phyloP scores from a whole-genome alignment of 2,113 vertebrate genomes.

The Leucosticte australis region DNA sequence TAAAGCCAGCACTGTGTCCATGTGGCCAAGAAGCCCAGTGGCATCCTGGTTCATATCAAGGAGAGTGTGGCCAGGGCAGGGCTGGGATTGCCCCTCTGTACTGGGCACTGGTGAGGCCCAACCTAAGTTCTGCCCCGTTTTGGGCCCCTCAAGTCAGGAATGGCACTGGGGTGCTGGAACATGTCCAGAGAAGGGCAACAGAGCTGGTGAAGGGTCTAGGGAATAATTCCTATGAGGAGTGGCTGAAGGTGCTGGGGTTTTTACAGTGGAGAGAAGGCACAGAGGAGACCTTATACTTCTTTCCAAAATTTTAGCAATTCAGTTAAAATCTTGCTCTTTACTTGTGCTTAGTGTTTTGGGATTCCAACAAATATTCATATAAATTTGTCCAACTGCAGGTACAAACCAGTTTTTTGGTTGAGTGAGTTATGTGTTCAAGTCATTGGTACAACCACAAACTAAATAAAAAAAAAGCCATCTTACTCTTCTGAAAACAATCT shows the following conservation, averaged over 20 bases:
- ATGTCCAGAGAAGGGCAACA: not conserved
- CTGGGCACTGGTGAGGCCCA: not conserved
- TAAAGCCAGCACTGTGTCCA: not conserved
- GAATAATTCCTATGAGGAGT: not conserved
- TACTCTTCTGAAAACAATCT: not conserved
- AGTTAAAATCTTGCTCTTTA: not conserved
- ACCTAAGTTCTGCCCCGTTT: not conserved
- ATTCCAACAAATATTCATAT: not conserved
- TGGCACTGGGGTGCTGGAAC: not conserved
- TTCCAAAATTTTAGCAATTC: not conserved
- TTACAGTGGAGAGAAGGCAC: not conserved
- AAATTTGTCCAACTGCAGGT: not conserved
- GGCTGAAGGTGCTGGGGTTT: not conserved
- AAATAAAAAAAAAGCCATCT: not conserved
- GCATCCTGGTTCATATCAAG: too few relatives aligned
- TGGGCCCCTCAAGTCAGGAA: not conserved
- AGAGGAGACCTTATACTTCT: not conserved
- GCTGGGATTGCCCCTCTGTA: not conserved
- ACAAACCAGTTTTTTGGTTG: not conserved
- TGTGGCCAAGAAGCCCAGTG: too few relatives aligned
- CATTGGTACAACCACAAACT: not conserved
- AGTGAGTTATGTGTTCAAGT: not conserved
- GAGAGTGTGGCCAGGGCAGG: accelerated
- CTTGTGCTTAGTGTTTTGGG: not conserved
- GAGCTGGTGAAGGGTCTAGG: not conserved